Evolutionary conservation across 2,888 invertebrate species (phyloP).

Genomic region (Eueremaeus valkanovi): DNA sequence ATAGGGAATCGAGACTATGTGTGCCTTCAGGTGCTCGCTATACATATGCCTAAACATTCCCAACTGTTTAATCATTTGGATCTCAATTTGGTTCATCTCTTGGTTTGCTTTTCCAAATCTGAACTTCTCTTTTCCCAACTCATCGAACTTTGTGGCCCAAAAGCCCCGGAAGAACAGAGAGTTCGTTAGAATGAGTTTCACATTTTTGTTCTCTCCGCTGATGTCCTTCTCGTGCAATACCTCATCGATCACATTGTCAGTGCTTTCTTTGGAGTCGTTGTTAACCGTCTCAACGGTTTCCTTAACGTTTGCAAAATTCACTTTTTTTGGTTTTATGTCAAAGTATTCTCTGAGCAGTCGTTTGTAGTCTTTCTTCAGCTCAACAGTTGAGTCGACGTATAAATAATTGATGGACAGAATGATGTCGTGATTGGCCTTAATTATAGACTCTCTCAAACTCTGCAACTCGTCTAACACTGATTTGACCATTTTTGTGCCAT

Average conservation of each 20-base stretch:
- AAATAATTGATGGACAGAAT: constrained; percentile 33
- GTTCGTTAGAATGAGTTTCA: constrained; percentile 33
- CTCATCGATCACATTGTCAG: constrained; percentile 35
- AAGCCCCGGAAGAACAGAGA: constrained; percentile 41
- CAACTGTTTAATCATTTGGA: constrained; percentile 21
- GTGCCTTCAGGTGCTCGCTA: constrained; percentile 30
- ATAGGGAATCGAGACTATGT: constrained; percentile 38
- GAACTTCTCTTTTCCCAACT: constrained; percentile 25
- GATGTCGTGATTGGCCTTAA: constrained; percentile 40
- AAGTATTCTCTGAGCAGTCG: constrained; percentile 28
- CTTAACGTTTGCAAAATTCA: constrained; percentile 30
- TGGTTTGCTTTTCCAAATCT: neutral
- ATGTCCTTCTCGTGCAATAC: constrained; percentile 23
- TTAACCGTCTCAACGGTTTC: constrained; percentile 37
- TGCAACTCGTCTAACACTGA: neutral
- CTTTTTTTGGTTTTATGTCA: constrained; percentile 37
- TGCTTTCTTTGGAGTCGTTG: constrained; percentile 31
- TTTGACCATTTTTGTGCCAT: neutral
- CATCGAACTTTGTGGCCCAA: constrained; percentile 31
- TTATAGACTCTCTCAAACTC: constrained; percentile 7
- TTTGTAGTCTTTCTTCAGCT: constrained; percentile 18
- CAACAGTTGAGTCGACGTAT: constrained; percentile 30
- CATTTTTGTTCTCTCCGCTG: constrained; percentile 4
- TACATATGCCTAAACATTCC: constrained; percentile 5
- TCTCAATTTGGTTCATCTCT: neutral